Conservation (phyloP, 2,113 vertebrate genomes). For the Rhipidura dahli region DNA sequence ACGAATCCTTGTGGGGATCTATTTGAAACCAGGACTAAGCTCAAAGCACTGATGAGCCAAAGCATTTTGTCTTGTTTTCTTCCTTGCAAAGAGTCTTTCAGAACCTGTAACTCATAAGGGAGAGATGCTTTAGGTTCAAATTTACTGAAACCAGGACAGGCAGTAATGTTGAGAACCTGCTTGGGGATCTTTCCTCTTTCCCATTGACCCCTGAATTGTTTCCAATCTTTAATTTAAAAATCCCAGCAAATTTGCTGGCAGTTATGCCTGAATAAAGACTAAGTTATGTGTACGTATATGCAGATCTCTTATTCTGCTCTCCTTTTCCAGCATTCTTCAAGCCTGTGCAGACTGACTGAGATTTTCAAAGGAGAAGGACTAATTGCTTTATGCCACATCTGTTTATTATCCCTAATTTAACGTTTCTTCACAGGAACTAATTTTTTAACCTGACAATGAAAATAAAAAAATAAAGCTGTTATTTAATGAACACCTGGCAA, state of each 20-base stretch:
- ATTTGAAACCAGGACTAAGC: neutral
- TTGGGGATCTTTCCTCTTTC: neutral
- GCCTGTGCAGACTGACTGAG: neutral
- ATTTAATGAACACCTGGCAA: conserved; percentile 25
- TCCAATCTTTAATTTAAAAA: neutral
- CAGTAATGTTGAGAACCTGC: neutral
- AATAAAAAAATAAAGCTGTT: conserved; percentile 22
- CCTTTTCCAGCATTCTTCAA: neutral
- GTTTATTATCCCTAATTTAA: conserved; percentile 8
- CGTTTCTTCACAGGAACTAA: neutral
- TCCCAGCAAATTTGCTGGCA: neutral
- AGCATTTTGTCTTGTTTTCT: neutral
- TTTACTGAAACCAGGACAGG: neutral
- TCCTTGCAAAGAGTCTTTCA: neutral
- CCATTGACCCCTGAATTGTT: neutral
- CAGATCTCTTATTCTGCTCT: neutral
- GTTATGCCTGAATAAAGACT: neutral
- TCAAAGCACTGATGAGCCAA: neutral
- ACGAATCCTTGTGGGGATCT: neutral
- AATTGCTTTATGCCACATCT: neutral
- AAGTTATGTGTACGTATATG: neutral
- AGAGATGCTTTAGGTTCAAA: neutral
- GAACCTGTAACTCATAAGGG: neutral
- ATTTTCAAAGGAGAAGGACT: neutral
- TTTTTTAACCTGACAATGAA: conserved; percentile 7